Percentiles rank a stretch among this genome's conserved stretches.
phyloP scores from a whole-genome alignment of 1,140 invertebrate species.

The Dufourea novaeangliae region DNA sequence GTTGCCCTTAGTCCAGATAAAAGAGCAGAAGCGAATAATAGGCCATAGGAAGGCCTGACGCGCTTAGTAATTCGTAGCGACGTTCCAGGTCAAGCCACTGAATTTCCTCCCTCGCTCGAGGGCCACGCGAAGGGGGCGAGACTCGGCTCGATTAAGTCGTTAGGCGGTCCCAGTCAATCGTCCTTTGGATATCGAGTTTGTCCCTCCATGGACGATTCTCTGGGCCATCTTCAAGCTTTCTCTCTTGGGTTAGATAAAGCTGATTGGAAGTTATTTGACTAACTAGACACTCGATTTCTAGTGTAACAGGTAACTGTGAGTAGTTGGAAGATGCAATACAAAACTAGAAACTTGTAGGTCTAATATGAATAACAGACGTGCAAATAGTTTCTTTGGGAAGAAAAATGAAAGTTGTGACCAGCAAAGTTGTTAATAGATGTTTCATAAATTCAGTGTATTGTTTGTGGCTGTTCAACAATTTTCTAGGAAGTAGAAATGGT shows the following conservation, averaged over 20 bases:
- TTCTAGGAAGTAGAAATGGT: no score
- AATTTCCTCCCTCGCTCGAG: slow-evolving; percentile 35
- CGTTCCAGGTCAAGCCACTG: slow-evolving; percentile 30
- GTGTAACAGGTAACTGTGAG: no score
- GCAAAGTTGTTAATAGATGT: no score
- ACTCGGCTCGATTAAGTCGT: slow-evolving; percentile 47
- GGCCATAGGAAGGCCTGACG: slow-evolving; percentile 46
- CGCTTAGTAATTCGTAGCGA: slow-evolving; percentile 46
- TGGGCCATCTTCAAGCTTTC: background rate
- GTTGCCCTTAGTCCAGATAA: slow-evolving; percentile 59
- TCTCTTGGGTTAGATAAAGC: background rate
- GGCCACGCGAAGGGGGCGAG: slow-evolving; percentile 14
- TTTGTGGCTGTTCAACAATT: no score
- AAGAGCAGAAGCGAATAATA: slow-evolving; percentile 72
- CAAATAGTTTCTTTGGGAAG: no score
- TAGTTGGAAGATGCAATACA: no score
- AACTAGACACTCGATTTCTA: no score
- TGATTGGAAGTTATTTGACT: no score
- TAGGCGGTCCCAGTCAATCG: slow-evolving; percentile 44
- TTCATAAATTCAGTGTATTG: no score
- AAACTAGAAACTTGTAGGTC: no score
- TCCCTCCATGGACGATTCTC: background rate
- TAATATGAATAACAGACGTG: no score
- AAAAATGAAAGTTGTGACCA: no score
- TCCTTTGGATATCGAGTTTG: slow-evolving; percentile 26